Evolutionary conservation across 2,797 vertebrate genomes (phyloP).

Genomic region (Lithobates pipiens): DNA sequence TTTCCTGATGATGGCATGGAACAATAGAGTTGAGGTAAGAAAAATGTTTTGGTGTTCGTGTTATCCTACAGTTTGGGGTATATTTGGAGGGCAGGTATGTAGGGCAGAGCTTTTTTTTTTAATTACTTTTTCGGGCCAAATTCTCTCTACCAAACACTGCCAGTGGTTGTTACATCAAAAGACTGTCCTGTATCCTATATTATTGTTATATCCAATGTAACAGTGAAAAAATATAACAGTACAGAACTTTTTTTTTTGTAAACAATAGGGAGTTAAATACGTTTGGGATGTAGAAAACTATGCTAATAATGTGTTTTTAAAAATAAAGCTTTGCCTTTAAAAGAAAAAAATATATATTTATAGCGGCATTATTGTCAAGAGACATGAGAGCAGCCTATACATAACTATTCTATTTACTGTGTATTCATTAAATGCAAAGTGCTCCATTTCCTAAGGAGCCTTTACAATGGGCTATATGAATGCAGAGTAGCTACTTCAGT

Average conservation of each 20-base stretch:
- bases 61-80: too few relatives aligned
- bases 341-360: not conserved
- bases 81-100: too few relatives aligned
- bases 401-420: constrained; percentile 10
- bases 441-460: constrained; percentile 9
- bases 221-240: not conserved
- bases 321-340: constrained; percentile 1
- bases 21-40: too few relatives aligned
- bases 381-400: not conserved
- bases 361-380: not conserved
- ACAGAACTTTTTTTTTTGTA: not conserved
- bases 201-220: too few relatives aligned
- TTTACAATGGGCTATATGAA: constrained; percentile 25
- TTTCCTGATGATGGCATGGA: too few relatives aligned
- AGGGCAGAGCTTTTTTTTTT: too few relatives aligned
- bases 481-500: constrained; percentile 8
- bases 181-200: too few relatives aligned
- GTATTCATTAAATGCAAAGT: constrained; percentile 31
- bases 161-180: too few relatives aligned
- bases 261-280: not conserved
- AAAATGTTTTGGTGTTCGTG: too few relatives aligned
- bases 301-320: not conserved
- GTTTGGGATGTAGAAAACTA: not conserved
- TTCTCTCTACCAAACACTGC: too few relatives aligned
- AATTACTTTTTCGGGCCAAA: too few relatives aligned